Percentiles rank a stretch among this genome's conserved stretches.
Evolutionary conservation across 2,797 vertebrate species (phyloP).

Genomic region (Trachops cirrhosus): DNA sequence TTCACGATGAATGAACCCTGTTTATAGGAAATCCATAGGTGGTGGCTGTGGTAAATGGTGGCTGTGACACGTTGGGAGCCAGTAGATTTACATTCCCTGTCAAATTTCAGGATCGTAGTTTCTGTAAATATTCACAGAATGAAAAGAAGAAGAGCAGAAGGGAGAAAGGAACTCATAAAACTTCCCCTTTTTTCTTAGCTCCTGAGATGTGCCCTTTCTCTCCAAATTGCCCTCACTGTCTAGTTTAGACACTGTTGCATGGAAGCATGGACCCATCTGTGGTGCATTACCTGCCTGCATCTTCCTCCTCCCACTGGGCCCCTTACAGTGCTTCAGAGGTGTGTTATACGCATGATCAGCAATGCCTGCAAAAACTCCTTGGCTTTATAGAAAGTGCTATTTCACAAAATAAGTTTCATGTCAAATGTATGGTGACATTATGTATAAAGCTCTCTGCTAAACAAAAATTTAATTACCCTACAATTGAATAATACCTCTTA

Average conservation of each 20-base stretch:
- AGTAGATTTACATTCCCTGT: constrained; percentile 70
- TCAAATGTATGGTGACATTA: neutral
- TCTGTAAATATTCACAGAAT: constrained; percentile 62
- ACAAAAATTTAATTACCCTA: neutral
- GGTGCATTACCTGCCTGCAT: neutral
- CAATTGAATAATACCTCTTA: neutral
- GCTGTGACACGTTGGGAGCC: constrained; percentile 49
- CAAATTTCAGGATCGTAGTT: constrained; percentile 63
- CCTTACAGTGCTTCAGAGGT: neutral
- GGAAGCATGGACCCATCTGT: neutral
- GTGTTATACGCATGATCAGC: neutral
- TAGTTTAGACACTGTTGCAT: neutral
- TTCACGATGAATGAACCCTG: constrained; percentile 79
- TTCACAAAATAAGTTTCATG: neutral
- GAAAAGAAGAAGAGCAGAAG: neutral
- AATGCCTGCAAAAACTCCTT: neutral
- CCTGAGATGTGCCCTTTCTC: neutral
- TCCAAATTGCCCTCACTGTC: neutral
- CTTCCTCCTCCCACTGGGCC: neutral
- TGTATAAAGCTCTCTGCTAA: neutral
- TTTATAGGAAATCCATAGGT: constrained; percentile 83
- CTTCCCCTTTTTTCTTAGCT: neutral
- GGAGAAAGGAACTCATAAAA: constrained; percentile 12
- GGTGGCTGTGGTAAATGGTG: constrained; percentile 71
- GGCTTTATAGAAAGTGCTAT: neutral